Base-by-base conservation (phyloP, 2,113 vertebrate genomes). In the Hyaena hyaena region DNA sequence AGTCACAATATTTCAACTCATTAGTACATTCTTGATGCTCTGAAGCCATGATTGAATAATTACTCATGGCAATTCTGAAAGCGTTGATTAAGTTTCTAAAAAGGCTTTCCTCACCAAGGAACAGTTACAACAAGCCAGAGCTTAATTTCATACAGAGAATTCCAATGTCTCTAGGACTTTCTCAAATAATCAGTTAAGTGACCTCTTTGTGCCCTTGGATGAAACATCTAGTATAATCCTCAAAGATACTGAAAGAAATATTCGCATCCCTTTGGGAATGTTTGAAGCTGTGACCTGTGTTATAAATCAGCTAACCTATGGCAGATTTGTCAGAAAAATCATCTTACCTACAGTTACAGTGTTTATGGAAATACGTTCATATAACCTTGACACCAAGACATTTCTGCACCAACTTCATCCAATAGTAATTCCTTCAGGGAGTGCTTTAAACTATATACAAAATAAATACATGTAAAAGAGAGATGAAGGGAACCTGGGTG, bases 401-500 rank as follows among this genome's bases (percentile, higher is more conserved):
- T 12, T 88, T 84, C 26, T 31, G 12, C n/a, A 4, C 80, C 95
- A 93, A 1, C 73, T 85, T 92, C 48, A 91, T 77, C n/a, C 90
- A 76, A 15, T 4, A 87, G 28, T 16, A 73, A 95, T 98, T 98
- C 97, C 61, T 45, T 87, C 21, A 96, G 39, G 97, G 97, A 97
- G 77, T 83, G 21, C 0, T 94, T 93, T 90, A 96, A 92, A 94
- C 96, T 28, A 0, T 92, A 11, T 33, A 90, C 0, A 45, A 87
- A 85, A 17, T 96, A 85, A 50, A 61, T 77, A 43, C 65, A 88
- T 55, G 6, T 19, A 77, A 92, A 96, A 86, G 58, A 97, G 76
- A 77, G 43, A 0, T 0, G 58, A 61, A 61, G 21, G 58, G 21
- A 7, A 61, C 58, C 8, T 61, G 58, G 58, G 21, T 61, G 58